Base-by-base conservation (phyloP, 2,113 vertebrate species). In the Chaetodon trifascialis region DNA sequence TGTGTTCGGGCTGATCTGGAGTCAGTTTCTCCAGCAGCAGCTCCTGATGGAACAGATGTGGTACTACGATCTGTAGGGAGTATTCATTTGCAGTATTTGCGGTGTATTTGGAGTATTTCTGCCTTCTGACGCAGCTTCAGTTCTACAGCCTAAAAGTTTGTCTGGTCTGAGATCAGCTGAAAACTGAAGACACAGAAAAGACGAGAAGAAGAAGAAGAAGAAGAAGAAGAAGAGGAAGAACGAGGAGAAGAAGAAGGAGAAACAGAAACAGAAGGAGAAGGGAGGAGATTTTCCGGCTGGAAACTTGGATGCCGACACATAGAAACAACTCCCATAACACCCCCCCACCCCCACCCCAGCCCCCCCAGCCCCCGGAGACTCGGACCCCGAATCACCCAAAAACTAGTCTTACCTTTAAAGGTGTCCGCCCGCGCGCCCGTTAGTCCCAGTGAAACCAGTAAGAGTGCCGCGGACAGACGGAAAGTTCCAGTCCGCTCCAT, bases 401-500 rank as follows among this genome's bases (percentile, higher is more conserved):
- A 2, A 5, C 44, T 36, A n/a, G n/a, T 10, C 80, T 83, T 76
- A 92, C 91, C 91, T 88, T 76, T 82, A 42, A 92, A 84, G 77
- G 86, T 78, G 64, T 92, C 86, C 5, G 80, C 74, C n/a, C 84
- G 82, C 68, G 84, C 55, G 66, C 82, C 82, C 66, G 59, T 68
- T 8, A 40, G 23, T 82, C 71, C 88, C 65, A 73, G 71, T 14
- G 59, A 56, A 2, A 91, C 2, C 87, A 91, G 84, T 1, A 23
- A 0, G 16, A 90, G 67, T 10, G 44, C 54, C 42, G 68, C 74
- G 75, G 12, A 40, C 17, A 88, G 56, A 58, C 85, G 83, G 1
- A 91, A 89, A 91, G 79, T 92, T 92, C 71, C 76, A 10, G 73
- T 67, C 66, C 74, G 83, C 81, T 90, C 84, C 89, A 92, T 91